These are phyloP conservation scores for Alethe diademata DNA, from an alignment of 2,113 vertebrate genomes.

Conservation along the genomic window DNA sequence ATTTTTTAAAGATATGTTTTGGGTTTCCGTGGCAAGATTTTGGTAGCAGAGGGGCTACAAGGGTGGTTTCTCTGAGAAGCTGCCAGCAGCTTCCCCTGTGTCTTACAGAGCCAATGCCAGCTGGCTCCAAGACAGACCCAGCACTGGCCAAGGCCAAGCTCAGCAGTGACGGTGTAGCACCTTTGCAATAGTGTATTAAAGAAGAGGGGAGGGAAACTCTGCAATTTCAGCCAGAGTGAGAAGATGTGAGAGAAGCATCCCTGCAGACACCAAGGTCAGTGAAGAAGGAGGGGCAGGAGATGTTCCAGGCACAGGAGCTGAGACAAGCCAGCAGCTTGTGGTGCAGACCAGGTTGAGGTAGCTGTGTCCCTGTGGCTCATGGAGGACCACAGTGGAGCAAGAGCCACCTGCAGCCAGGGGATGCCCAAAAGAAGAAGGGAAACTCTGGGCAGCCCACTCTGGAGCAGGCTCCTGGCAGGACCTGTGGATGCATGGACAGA, in stretches of 20 bases:
- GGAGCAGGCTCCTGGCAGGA: not conserved
- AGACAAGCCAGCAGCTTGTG: not conserved
- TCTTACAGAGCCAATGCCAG: not conserved
- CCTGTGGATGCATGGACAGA: not conserved
- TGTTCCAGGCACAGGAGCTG: not conserved
- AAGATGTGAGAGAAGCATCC: not conserved
- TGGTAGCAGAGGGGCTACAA: not conserved
- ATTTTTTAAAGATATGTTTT: not conserved
- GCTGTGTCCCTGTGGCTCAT: not conserved
- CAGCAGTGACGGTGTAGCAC: not conserved
- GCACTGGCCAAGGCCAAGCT: rapidly evolving
- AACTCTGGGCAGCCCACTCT: not conserved
- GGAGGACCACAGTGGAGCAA: rapidly evolving
- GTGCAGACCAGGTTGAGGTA: not conserved
- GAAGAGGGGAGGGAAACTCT: not conserved
- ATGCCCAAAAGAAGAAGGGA: not conserved
- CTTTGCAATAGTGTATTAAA: not conserved
- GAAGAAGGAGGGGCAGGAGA: not conserved
- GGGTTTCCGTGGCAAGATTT: not conserved
- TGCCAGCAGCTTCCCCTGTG: not conserved
- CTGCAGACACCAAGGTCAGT: not conserved
- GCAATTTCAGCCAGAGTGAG: not conserved
- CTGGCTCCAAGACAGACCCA: not conserved
- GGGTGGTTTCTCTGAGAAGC: not conserved
- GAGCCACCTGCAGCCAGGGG: not conserved